Conservation (phyloP, 2,797 vertebrate genomes). For the Paedocypris micromegethes region DNA sequence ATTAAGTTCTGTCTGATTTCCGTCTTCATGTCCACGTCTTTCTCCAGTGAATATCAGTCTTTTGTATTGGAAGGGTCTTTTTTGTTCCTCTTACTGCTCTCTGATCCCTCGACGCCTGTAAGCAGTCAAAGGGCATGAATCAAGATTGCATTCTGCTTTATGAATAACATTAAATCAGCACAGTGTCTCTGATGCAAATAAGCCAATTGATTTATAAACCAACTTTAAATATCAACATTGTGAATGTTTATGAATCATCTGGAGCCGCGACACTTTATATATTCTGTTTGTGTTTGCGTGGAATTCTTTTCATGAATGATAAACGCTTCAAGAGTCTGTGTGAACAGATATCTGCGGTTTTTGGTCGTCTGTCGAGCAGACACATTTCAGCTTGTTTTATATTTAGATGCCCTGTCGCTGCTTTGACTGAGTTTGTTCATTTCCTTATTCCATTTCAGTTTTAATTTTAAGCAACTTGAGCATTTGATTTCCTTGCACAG, state of each 20-base stretch:
- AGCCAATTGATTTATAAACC: conserved; percentile 24
- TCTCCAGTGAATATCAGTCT: too few species aligned
- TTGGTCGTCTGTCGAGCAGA: too few species aligned
- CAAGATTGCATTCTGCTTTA: background rate
- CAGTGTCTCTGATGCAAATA: conserved; percentile 34
- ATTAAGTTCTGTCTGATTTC: too few species aligned
- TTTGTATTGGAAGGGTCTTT: background rate
- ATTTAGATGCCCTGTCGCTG: too few species aligned
- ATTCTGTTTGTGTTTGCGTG: background rate
- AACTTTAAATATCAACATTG: conserved; percentile 23
- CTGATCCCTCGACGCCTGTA: conserved; percentile 8
- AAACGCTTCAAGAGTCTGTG: too few species aligned
- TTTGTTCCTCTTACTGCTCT: background rate
- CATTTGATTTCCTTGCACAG: background rate
- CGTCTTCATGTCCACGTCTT: too few species aligned
- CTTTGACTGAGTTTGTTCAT: too few species aligned
- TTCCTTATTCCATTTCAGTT: too few species aligned
- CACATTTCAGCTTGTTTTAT: too few species aligned
- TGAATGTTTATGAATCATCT: conserved; percentile 26
- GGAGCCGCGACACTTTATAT: background rate
- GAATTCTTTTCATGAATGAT: background rate
- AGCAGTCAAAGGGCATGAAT: conserved; percentile 15
- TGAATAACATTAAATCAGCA: conserved; percentile 19
- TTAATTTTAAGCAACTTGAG: too few species aligned
- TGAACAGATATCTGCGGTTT: too few species aligned